These are phyloP conservation scores for Melolontha melolontha DNA, from an alignment of 2,888 invertebrate genomes.

Conservation along the genomic window DNA sequence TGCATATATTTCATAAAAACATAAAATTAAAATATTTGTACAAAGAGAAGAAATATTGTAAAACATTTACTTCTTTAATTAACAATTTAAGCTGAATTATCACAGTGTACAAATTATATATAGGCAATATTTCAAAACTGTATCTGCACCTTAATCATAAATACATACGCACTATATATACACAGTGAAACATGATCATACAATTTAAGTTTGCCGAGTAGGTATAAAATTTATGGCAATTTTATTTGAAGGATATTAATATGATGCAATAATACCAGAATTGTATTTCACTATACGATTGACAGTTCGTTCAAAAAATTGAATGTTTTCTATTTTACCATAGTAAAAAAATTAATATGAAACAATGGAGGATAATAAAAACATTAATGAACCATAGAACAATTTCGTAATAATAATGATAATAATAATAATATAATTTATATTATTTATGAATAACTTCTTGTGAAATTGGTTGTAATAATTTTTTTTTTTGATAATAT, in stretches of 20 bases:
- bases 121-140: constrained; percentile 23
- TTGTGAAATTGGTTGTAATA: no score
- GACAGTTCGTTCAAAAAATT: no score
- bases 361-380: no score
- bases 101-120: constrained; percentile 38
- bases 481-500: no score
- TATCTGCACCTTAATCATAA: constrained; percentile 1
- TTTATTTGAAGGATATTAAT: no score
- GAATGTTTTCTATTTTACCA: no score
- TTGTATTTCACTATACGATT: no score
- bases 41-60: constrained; percentile 31
- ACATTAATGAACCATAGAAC: neutral
- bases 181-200: constrained; percentile 6
- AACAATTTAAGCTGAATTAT: constrained; percentile 37
- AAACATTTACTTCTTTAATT: constrained; percentile 16
- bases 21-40: constrained; percentile 13
- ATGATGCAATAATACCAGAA: no score
- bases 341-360: no score
- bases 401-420: no score
- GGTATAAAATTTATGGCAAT: constrained; percentile 3
- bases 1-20: constrained; percentile 29
- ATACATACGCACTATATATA: constrained; percentile 12
- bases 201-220: neutral
- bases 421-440: no score
- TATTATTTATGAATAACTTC: no score